Evolutionary conservation across 2,888 invertebrate species (phyloP), one percentile per base, ranked within the genome.

Genomic region (Carabus problematicus): DNA sequence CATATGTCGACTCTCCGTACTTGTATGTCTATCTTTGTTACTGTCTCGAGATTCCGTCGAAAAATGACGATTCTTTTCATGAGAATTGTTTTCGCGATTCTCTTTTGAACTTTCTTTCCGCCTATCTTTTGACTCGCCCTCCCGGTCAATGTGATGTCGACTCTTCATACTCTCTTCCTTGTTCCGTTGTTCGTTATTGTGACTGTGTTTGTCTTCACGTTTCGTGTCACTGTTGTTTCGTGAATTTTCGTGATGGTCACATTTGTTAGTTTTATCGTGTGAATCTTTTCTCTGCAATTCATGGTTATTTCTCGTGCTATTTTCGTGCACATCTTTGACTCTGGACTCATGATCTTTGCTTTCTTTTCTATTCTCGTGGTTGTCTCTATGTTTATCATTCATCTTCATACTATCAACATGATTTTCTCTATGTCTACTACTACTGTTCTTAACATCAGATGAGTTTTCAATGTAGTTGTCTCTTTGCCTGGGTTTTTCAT

Each of bases 51-150:
- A 74, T 63, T 79, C 77, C 62, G 75, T 73, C 52, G 71, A 70
- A 54, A 76, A 70, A 75, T 73, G 76, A 71, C 79, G 77, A 62
- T 84, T 84, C 80, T 86, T 87, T 49, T 85, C 86, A 70, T 78
- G 78, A 45, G 85, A 82, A 72, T 84, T 83, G 77, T 84, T 86
- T 70, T 81, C 81, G 71, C 82, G 77, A 71, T 83, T 78, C 73
- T 87, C 87, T 75, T 82, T 82, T 52, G 79, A 76, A 70, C 77
- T 79, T 61, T 83, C 82, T 74, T 80, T 81, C 62, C 81, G 77
- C 76, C 84, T 83, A 40, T 64, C 71, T 52, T 71, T 72, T 4
- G 83, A 78, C 45, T 81, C 79, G 9, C 73, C 72, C 52, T 85
- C 85, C 69, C 75, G 76, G 18, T 86, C 86, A 49, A 75, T 69